Conservation (phyloP, 2,113 vertebrate species). For the Zosterops japonicus region DNA sequence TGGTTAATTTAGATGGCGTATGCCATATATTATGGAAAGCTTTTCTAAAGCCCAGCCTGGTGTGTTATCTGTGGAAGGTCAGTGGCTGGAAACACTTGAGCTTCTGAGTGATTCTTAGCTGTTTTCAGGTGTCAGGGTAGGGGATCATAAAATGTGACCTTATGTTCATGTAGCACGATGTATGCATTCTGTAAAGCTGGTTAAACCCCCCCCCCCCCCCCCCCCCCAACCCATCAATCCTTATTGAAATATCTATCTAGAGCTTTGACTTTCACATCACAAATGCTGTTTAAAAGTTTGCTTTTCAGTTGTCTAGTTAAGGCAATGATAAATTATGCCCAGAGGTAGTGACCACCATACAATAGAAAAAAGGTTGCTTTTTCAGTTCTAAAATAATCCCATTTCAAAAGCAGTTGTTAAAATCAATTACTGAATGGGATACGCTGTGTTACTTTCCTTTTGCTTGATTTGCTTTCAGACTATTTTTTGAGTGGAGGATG, state of each 20-base stretch:
- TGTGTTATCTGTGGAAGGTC: not conserved
- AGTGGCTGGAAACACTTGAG: not conserved
- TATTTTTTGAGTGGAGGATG: not conserved
- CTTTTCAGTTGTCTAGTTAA: not conserved
- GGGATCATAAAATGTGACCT: not conserved
- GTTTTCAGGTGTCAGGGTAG: not conserved
- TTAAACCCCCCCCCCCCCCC: not conserved
- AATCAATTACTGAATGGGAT: not conserved
- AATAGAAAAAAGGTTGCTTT: not conserved
- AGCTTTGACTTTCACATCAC: not conserved
- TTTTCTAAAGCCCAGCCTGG: not conserved
- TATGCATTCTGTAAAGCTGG: not conserved
- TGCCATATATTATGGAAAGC: not conserved
- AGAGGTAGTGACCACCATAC: not conserved
- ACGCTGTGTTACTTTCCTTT: not conserved
- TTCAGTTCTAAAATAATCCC: not conserved
- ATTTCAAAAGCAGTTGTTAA: not conserved
- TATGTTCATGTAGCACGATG: not conserved
- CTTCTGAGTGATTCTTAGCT: not conserved
- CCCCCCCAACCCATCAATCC: not conserved
- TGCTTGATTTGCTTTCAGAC: not conserved
- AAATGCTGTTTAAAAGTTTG: not conserved
- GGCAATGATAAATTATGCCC: not conserved
- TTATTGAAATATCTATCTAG: not conserved
- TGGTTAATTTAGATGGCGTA: not conserved